Percentiles rank a stretch among this genome's conserved stretches.
Evolutionary conservation across 2,888 invertebrate species (phyloP).

Genomic region (Drosophila emarginata): DNA sequence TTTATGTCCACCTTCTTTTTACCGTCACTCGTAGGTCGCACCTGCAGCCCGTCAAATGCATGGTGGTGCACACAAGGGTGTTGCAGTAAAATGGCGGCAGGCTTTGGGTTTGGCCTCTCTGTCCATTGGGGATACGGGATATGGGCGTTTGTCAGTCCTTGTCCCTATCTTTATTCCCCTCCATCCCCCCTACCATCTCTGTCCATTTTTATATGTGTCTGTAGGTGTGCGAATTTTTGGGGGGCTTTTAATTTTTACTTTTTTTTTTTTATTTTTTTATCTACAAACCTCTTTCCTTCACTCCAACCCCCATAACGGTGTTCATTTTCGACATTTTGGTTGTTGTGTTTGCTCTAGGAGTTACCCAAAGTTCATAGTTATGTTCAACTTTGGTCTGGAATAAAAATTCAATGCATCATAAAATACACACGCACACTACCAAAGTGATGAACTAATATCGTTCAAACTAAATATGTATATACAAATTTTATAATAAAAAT

Average conservation of each 20-base stretch:
- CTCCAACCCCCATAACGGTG: no score
- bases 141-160: slow-evolving; percentile 34
- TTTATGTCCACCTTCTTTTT: not conserved
- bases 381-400: not conserved
- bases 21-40: slow-evolving; percentile 29
- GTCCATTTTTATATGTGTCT: slow-evolving; percentile 53
- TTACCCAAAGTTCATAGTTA: not conserved
- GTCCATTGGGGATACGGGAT: slow-evolving; percentile 11
- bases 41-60: slow-evolving; percentile 42
- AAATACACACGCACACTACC: no score
- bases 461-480: no score
- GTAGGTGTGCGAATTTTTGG: slow-evolving; percentile 24
- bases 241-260: not conserved
- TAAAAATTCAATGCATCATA: no score
- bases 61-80: slow-evolving; percentile 32
- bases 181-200: not conserved
- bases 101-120: slow-evolving; percentile 47
- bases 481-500: no score
- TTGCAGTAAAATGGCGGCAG: slow-evolving; percentile 70
- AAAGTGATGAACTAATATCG: no score
- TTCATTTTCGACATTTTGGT: not conserved
- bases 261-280: not conserved
- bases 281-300: no score
- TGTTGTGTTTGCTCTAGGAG: not conserved
- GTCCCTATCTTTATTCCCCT: slow-evolving; percentile 20